These are phyloP conservation scores for Morpho achilles DNA, from an alignment of 2,888 invertebrate genomes.

Conservation along the genomic window DNA sequence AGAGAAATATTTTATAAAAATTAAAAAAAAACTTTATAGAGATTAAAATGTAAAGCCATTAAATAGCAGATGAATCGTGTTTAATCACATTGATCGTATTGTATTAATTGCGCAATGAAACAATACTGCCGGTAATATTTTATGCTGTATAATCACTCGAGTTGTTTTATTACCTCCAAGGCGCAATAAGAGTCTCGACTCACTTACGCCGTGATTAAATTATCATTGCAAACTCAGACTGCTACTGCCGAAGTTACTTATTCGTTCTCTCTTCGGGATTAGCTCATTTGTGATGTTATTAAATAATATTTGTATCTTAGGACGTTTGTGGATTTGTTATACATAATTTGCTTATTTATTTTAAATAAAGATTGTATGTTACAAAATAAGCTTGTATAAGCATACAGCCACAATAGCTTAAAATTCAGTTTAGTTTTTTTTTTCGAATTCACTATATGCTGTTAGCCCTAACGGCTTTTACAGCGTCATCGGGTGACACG, in stretches of 20 bases:
- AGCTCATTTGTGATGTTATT: conserved; percentile 23
- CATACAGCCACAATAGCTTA: no score
- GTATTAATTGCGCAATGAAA: conserved; percentile 37
- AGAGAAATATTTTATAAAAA: no score
- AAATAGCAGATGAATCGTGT: not conserved
- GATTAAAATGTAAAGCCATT: no score
- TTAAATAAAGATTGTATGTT: no score
- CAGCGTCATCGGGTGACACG: no score
- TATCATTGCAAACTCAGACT: conserved; percentile 70
- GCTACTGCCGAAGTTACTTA: conserved; percentile 34
- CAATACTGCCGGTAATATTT: conserved; percentile 38
- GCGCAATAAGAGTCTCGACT: conserved; percentile 34
- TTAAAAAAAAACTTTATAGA: no score
- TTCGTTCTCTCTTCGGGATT: conserved; percentile 21
- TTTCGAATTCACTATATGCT: no score
- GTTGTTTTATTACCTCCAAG: conserved; percentile 39
- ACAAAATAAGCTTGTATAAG: no score
- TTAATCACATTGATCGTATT: conserved; percentile 9
- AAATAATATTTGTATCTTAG: conserved; percentile 13
- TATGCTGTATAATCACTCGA: conserved; percentile 40
- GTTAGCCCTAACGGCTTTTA: no score
- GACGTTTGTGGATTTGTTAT: not conserved
- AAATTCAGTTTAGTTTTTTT: no score
- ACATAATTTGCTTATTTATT: not conserved
- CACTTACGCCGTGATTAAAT: conserved; percentile 69